These are phyloP conservation scores for Chelon labrosus DNA, from an alignment of 2,797 vertebrate species.

Conservation along the genomic window DNA sequence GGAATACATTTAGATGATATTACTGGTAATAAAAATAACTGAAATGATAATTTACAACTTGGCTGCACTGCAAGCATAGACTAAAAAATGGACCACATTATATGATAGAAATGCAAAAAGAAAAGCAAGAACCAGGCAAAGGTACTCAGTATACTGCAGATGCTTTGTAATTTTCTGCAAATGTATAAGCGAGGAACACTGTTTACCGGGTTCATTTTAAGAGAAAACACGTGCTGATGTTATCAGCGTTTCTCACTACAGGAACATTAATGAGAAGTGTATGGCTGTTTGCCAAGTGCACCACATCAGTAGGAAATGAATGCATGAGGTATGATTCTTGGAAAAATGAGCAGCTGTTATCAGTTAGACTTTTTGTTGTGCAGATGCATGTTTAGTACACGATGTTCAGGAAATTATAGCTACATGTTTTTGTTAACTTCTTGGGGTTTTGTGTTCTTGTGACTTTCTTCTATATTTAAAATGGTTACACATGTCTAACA, in stretches of 20 bases:
- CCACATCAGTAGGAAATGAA: slow-evolving; percentile 50
- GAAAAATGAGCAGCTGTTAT: slow-evolving; percentile 15
- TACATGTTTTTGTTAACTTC: not conserved
- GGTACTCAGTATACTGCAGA: not conserved
- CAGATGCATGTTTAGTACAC: slow-evolving; percentile 6
- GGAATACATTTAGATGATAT: not conserved
- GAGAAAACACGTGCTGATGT: slow-evolving; percentile 35
- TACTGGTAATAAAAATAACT: not conserved
- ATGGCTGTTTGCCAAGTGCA: slow-evolving; percentile 38
- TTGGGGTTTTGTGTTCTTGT: not conserved
- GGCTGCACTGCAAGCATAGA: not conserved
- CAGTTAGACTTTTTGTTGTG: not conserved
- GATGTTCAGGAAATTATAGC: slow-evolving; percentile 3
- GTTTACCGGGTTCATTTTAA: slow-evolving; percentile 26
- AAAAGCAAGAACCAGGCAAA: not conserved
- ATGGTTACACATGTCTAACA: not conserved
- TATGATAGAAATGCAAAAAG: not conserved
- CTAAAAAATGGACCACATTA: not conserved
- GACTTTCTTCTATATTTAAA: not conserved
- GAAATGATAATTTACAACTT: not conserved
- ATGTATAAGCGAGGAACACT: not conserved
- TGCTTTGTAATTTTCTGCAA: slow-evolving; percentile 1
- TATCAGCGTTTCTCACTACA: slow-evolving; percentile 46
- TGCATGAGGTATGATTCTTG: slow-evolving; percentile 11
- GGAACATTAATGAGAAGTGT: slow-evolving; percentile 15